Evolutionary conservation across 2,888 invertebrate species (phyloP), one percentile per base, ranked within the genome.

Genomic region (Apoda limacodes): DNA sequence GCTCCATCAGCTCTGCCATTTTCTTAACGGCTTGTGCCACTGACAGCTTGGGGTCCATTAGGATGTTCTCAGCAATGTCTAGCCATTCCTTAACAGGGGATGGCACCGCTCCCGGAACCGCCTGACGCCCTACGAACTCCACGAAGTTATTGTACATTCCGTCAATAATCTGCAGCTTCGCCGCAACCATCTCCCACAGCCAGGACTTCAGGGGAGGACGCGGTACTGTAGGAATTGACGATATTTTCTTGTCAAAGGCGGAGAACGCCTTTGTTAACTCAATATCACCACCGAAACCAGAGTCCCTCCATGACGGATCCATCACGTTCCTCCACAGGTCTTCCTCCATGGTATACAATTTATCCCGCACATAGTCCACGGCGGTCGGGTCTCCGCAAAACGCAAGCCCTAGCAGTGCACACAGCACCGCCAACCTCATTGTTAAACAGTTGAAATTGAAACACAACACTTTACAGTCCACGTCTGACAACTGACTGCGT

Each of bases 81-180:
- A 83, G 56, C 83, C 89, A 60, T 46, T 62, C 57, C 34, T 55
- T 46, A 24, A 66, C 52, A 22, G 75, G 61, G 34, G 71, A 80
- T 36, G 66, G 81, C 46, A 53, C 67, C 17, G 58, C 56, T 25
- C 70, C 67, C 11, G 74, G 70, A 20, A 43, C 38, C 4, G 70
- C 55, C 45, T 81, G 81, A 25, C 75, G 64, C 22, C 43, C 46
- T 37, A 86, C 83, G 58, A 86, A 86, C 43, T 84, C 75, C 33
- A 87, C 66, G 56, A 88, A 92, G 25, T 82, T 83, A 39, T 82
- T 83, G 57, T 90, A 92, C 30, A 89, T 60, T 1, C 85, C 85
- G 39, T 88, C 85, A 15, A 92, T 75, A 10, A 83, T 66, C 25
- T 82, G 69, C 46, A 89, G 56, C 53, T 88, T 87, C 17, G 82